Evolutionary conservation across 2,888 invertebrate genomes (phyloP), one percentile per base, ranked within the genome.

Genomic region (Apamea epomidion): DNA sequence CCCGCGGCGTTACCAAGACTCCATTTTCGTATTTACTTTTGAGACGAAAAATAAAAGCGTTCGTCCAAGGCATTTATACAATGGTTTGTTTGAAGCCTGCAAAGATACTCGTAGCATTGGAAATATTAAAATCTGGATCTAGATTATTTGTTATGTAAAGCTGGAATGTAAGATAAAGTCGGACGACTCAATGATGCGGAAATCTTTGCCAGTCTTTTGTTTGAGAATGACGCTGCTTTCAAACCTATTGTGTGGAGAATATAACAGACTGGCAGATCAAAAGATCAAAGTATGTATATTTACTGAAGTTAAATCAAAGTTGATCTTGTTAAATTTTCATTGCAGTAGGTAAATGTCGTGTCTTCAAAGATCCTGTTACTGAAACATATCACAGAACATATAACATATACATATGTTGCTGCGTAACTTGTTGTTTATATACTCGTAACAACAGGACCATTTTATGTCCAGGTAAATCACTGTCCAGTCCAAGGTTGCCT

Each of bases 31-130:
- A 93, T 94, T 94, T 94, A 92, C 92, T 94, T 91, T 91, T 84
- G 87, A 91, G 91, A 92, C 92, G 4, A 90, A 91, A 94, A 93
- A 94, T 94, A 94, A 95, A 93, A 93, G 92, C 93, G 82, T 92
- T 90, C 90, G 89, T 91, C 89, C 85, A 76, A 88, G 86, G 91
- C 92, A 93, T 93, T 93, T 93, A 91, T 91, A 92, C 92, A 93
- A 92, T 91, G 92, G 92, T 86, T 29, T 92, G 80, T 81, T 92
- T 91, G 91, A 91, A 91, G 81, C 89, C 91, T 90, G 88, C 90
- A 90, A 92, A 92, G 90, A 90, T 84, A 87, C 78, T 84, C 37
- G 21, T 21, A n/a, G 37, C 82, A 88, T 87, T 89, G 91, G 89
- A 89, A 91, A 92, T 91, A 92, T 92, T 92, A 89, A 91, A 91